Evolutionary conservation across 2,888 invertebrate genomes (phyloP).

Genomic region (Nesidiocoris tenuis): DNA sequence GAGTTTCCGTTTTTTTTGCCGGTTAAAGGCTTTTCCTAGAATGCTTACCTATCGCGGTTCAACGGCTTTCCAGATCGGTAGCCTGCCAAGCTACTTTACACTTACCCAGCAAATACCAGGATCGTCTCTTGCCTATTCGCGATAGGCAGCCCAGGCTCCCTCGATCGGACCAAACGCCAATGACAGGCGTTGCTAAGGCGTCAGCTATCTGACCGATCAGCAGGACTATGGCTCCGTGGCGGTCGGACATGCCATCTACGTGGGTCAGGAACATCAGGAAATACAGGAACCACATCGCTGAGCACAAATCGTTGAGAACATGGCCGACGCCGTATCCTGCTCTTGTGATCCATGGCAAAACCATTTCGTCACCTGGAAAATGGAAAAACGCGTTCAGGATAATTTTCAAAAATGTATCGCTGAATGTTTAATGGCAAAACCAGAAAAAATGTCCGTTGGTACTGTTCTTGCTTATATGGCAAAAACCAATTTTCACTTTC

Average conservation of each 20-base stretch:
- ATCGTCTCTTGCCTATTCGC: constrained; percentile 49
- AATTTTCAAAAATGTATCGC: too few species aligned
- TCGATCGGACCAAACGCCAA: constrained; percentile 77
- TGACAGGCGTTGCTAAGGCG: constrained; percentile 70
- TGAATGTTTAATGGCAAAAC: too few species aligned
- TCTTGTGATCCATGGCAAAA: constrained; percentile 47
- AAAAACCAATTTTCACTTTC: too few species aligned
- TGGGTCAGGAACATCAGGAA: constrained; percentile 76
- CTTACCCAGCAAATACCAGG: constrained; percentile 51
- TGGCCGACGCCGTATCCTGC: constrained; percentile 78
- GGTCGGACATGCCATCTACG: constrained; percentile 58
- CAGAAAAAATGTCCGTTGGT: too few species aligned
- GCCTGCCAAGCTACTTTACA: too few species aligned
- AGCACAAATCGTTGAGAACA: constrained; percentile 87
- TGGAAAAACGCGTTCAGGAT: too few species aligned
- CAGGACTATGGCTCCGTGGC: constrained; percentile 63
- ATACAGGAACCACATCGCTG: constrained; percentile 93
- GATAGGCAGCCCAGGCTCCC: constrained; percentile 34
- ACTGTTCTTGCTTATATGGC: too few species aligned
- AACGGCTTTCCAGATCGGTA: too few species aligned
- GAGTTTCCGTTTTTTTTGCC: too few species aligned
- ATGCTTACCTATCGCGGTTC: too few species aligned
- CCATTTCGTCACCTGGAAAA: constrained; percentile 44
- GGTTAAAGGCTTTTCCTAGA: too few species aligned
- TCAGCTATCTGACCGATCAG: constrained; percentile 70